Conservation (phyloP, 2,888 invertebrate genomes). For the Automeris io region DNA sequence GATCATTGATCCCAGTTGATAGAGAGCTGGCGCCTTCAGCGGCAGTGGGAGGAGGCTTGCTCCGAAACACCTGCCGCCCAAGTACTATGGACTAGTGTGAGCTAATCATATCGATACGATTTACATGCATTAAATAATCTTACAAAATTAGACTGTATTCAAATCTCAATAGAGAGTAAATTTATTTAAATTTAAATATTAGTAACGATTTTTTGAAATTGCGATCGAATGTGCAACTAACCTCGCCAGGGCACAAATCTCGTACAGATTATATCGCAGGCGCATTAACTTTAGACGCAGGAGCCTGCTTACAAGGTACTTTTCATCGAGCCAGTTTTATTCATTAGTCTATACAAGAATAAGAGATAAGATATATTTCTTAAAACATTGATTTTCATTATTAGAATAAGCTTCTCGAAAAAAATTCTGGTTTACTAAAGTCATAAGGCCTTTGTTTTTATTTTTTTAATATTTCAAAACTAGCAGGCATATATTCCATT, state of each 20-base stretch:
- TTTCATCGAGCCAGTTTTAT: slow-evolving; percentile 22
- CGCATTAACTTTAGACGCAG: slow-evolving; percentile 58
- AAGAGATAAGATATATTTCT: no score
- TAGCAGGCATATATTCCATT: no score
- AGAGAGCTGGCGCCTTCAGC: slow-evolving; percentile 58
- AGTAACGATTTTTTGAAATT: slow-evolving; percentile 17
- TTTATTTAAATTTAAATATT: slow-evolving; percentile 10
- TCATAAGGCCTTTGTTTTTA: no score
- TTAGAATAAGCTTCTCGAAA: no score
- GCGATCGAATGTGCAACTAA: slow-evolving; percentile 31
- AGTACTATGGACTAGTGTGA: slow-evolving; percentile 64
- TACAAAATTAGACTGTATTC: slow-evolving; percentile 34
- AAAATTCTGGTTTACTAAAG: no score
- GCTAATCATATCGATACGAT: slow-evolving; percentile 23
- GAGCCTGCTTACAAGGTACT: slow-evolving; percentile 43
- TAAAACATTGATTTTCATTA: no score
- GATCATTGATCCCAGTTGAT: slow-evolving; percentile 67
- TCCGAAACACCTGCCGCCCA: slow-evolving; percentile 74
- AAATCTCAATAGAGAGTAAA: slow-evolving; percentile 28
- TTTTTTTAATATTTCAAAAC: no score
- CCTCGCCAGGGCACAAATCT: slow-evolving; percentile 69
- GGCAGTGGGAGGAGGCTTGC: slow-evolving; percentile 69
- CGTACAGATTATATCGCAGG: slow-evolving; percentile 60
- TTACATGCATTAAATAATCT: slow-evolving; percentile 19
- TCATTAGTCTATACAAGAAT: background rate